Evolutionary conservation across 2,797 vertebrate species (phyloP), one percentile per base, ranked within the genome.

Genomic region (Paguma larvata): DNA sequence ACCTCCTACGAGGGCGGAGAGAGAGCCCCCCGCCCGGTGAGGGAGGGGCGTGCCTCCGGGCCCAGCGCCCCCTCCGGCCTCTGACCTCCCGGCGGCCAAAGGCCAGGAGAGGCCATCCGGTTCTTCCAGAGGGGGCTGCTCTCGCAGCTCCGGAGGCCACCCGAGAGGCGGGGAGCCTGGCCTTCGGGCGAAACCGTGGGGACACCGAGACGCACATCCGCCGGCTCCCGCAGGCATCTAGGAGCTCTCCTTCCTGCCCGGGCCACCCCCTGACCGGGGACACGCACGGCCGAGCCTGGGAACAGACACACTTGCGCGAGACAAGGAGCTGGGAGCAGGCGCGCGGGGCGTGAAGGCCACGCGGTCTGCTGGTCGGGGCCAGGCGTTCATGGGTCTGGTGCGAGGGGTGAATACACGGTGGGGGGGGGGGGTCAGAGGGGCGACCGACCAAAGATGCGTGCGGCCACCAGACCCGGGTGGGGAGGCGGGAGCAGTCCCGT

Each of bases 1-100:
- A 99, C 99, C 94, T 99, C 99, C 99, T 99, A 98, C 3, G 51
- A 92, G 73, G 92, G 96, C 95, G 34, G 51, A 93, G 85, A 59
- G 85, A 97, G 48, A 23, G 12, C 78, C 18, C 84, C 1, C 3
- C 11, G 56, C 44, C 67, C 14, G 38, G 86, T 23, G 53, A 80
- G 15, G 41, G 53, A 34, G 16, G 7, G 7, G 68, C 91, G 21
- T 30, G 34, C 85, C 83, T 91, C 62, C 68, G 32, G 41, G 59
- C 25, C 32, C 5, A 32, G 34, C 27, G 38, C 30, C 53, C 27
- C 48, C 14, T 38, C 32, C 38, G 32, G 44, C 62, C 46, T 65
- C 38, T 1, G 2, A 4, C 48, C 32, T 77, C 38, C 6, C 46
- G 30, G 38, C 0, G 19, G 51, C 38, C 75, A 56, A 59, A 51